Evolutionary conservation across 2,888 invertebrate species (phyloP).

Genomic region (Rhingia rostrata): DNA sequence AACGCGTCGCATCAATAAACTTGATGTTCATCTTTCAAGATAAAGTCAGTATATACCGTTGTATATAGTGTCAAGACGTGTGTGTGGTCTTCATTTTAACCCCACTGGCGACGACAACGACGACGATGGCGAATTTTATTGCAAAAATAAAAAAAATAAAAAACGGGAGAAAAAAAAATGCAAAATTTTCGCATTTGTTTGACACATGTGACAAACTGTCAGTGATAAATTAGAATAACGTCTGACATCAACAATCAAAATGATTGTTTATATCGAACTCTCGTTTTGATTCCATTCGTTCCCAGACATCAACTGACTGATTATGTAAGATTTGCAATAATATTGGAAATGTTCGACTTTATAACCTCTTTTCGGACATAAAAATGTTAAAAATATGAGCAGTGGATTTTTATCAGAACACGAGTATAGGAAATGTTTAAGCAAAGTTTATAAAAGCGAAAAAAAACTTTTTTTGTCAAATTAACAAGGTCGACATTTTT

Average conservation of each 20-base stretch:
- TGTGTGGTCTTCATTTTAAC: conserved; percentile 66
- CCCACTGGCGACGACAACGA: conserved; percentile 11
- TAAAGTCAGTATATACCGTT: conserved; percentile 18
- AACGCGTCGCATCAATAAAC: conserved; percentile 60
- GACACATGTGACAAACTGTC: conserved; percentile 67
- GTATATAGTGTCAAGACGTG: conserved; percentile 32
- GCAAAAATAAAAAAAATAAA: conserved; percentile 29
- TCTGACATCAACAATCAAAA: conserved; percentile 7
- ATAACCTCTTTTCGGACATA: conserved; percentile 2
- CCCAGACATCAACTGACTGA: neutral
- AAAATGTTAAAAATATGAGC: conserved; percentile 2
- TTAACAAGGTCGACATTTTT: conserved; percentile 14
- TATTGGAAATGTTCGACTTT: conserved; percentile 11
- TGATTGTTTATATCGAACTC: conserved; percentile 33
- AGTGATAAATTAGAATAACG: conserved; percentile 15
- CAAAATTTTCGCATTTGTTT: conserved; percentile 68
- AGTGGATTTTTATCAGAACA: neutral
- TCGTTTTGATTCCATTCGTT: neutral
- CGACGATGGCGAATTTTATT: conserved; percentile 13
- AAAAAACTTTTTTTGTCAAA: neutral
- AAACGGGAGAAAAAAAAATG: conserved; percentile 2
- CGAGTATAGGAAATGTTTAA: conserved; percentile 15
- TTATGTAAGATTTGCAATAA: conserved; percentile 6
- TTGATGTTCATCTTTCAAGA: conserved; percentile 23
- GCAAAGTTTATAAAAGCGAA: neutral